A percentile compares a stretch with the other conserved stretches of the same genome.
These are phyloP conservation scores for Charanyca ferruginea DNA, from an alignment of 2,888 invertebrate species.

Conservation along the genomic window DNA sequence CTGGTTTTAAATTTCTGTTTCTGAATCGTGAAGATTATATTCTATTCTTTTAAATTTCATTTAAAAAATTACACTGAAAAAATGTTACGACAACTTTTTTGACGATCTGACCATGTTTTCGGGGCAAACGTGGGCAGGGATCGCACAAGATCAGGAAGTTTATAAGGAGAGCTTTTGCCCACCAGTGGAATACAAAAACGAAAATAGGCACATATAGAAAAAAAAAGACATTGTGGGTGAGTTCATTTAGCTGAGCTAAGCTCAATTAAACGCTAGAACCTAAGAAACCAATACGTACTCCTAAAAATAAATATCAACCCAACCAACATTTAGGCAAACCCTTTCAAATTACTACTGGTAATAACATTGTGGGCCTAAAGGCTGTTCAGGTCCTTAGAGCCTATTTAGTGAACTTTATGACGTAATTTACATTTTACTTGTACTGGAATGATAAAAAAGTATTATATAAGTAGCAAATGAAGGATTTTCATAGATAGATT, in stretches of 20 bases:
- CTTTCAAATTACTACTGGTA: slow-evolving; percentile 49
- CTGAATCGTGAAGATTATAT: too few species aligned
- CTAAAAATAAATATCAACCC: slow-evolving; percentile 35
- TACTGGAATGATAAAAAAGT: slow-evolving; percentile 27
- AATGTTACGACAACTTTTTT: too few species aligned
- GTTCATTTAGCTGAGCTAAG: neutral
- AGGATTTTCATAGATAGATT: too few species aligned
- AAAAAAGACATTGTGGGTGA: too few species aligned
- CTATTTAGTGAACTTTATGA: slow-evolving; percentile 43
- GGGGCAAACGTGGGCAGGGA: too few species aligned
- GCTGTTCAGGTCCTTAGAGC: slow-evolving; percentile 32
- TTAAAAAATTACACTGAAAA: too few species aligned
- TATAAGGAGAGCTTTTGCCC: too few species aligned
- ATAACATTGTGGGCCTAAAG: slow-evolving; percentile 37
- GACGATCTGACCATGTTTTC: too few species aligned
- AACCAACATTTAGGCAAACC: slow-evolving; percentile 37
- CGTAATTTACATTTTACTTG: slow-evolving; percentile 38
- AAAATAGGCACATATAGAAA: too few species aligned
- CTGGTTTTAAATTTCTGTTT: neutral
- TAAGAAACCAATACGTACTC: neutral
- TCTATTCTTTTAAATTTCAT: too few species aligned
- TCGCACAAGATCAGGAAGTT: too few species aligned
- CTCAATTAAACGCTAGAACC: neutral
- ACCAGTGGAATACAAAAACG: too few species aligned
- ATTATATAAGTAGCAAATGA: neutral